phyloP scores from a whole-genome alignment of 2,797 vertebrate species.

The Alectoris magna region DNA sequence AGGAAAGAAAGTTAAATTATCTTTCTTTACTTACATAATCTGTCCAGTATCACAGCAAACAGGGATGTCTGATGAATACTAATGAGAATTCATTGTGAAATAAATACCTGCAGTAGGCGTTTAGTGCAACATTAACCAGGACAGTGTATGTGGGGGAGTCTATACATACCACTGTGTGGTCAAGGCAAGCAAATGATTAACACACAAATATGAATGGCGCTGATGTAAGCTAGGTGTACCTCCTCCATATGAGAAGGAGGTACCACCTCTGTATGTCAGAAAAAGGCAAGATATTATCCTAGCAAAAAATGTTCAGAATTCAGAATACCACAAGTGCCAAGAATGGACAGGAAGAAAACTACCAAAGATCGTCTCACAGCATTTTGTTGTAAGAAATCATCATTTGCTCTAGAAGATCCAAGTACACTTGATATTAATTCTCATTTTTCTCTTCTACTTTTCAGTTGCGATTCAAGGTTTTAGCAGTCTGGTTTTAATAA shows the following conservation, averaged over 20 bases:
- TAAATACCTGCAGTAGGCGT: not conserved
- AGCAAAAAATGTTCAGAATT: not conserved
- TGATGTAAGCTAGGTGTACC: not conserved
- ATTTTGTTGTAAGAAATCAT: not conserved
- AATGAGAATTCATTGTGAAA: not conserved
- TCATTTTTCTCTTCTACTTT: not conserved
- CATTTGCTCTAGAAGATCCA: not conserved
- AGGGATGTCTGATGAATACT: accelerated
- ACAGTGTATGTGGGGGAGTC: not conserved
- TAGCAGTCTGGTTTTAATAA: not conserved
- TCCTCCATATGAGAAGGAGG: not conserved
- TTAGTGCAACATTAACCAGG: not conserved
- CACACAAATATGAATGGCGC: not conserved
- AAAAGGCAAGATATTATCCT: not conserved
- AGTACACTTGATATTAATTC: not conserved
- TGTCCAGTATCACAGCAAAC: not conserved
- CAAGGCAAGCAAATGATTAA: not conserved
- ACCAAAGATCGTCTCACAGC: not conserved
- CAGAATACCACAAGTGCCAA: not conserved
- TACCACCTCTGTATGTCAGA: not conserved
- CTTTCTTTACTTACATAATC: accelerated
- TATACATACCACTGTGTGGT: too few relatives aligned
- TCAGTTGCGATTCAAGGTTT: not conserved
- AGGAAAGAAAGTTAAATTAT: not conserved
- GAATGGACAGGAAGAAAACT: not conserved